These are phyloP conservation scores for Nettapus auritus DNA, from an alignment of 2,113 vertebrate genomes.

Conservation along the genomic window DNA sequence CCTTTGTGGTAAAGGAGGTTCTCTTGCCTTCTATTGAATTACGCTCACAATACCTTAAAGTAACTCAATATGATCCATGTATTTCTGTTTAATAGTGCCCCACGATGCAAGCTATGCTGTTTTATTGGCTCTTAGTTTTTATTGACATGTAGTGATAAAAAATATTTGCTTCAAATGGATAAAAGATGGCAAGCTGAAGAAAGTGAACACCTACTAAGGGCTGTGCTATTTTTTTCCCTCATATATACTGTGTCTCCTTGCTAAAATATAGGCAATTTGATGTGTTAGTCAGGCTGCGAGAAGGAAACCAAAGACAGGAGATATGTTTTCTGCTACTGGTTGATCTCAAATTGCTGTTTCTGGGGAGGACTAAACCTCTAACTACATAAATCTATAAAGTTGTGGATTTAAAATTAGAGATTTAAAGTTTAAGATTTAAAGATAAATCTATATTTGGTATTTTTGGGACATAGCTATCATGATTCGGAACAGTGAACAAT, in stretches of 20 bases:
- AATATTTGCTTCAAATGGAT: slow-evolving; percentile 38
- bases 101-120: not conserved
- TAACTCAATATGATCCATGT: not conserved
- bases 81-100: slow-evolving; percentile 25
- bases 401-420: not conserved
- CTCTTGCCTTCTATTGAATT: slow-evolving; percentile 24
- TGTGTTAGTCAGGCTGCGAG: not conserved
- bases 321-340: slow-evolving; percentile 7
- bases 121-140: slow-evolving; percentile 62
- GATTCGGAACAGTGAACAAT: not conserved
- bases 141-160: slow-evolving; percentile 40
- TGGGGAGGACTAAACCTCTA: not conserved
- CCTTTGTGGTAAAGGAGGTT: not conserved
- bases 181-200: slow-evolving; percentile 9
- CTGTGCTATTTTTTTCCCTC: not conserved
- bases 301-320: slow-evolving; percentile 23
- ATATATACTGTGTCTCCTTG: not conserved
- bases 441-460: not conserved
- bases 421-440: not conserved
- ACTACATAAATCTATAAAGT: not conserved
- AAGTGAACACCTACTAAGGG: not conserved
- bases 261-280: slow-evolving; percentile 33
- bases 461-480: not conserved
- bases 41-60: not conserved
- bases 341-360: slow-evolving; percentile 27